Evolutionary conservation across 2,113 vertebrate species (phyloP).

Genomic region (Ranitomeya imitator): DNA sequence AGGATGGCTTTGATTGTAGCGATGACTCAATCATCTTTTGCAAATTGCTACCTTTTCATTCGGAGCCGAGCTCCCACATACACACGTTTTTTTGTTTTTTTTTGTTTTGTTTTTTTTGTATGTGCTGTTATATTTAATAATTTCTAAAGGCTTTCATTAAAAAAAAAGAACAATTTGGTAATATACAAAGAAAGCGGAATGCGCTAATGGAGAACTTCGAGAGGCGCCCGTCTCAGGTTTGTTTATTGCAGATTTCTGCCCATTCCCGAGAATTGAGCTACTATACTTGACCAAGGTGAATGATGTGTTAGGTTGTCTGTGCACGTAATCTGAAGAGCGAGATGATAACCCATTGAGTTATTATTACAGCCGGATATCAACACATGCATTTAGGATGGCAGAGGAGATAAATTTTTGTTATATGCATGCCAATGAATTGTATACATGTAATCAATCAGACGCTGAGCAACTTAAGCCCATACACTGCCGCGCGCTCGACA

Average conservation of each 20-base stretch:
- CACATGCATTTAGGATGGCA: background rate
- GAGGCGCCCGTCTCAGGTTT: background rate
- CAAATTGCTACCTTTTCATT: conserved; percentile 61
- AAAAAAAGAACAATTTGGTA: background rate
- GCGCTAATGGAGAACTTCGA: background rate
- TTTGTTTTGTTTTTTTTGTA: background rate
- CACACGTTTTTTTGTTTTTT: background rate
- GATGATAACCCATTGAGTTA: background rate
- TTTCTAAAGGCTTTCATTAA: conserved; percentile 23
- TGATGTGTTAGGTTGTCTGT: background rate
- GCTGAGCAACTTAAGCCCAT: background rate
- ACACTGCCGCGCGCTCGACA: background rate
- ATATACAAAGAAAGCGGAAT: background rate
- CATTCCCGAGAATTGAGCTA: no score
- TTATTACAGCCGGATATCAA: background rate
- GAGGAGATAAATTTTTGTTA: background rate
- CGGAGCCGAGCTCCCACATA: conserved; percentile 3
- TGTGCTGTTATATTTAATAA: conserved; percentile 56
- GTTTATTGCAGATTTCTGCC: background rate
- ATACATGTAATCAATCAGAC: background rate
- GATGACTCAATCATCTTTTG: conserved; percentile 57
- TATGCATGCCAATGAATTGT: background rate
- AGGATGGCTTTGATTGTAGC: conserved; percentile 20
- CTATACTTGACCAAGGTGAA: background rate
- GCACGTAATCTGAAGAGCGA: background rate